A percentile compares a stretch with the other conserved stretches of the same genome.
Conservation (phyloP, 2,888 invertebrate genomes). For the Parnassius glacialis region DNA sequence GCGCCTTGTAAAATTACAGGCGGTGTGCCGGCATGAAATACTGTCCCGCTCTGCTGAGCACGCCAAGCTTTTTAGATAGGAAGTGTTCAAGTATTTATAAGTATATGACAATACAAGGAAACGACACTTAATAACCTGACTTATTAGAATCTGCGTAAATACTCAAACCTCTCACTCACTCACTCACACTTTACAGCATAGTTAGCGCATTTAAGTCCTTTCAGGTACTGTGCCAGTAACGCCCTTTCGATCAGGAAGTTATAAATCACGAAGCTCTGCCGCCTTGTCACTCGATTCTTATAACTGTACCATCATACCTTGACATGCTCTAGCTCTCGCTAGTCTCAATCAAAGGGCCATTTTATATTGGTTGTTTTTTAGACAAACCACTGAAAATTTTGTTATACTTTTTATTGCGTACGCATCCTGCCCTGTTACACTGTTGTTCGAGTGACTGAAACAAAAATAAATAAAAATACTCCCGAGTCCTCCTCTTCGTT, state of each 20-base stretch:
- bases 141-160: slow-evolving; percentile 15
- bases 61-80: no score
- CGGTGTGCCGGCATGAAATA: no score
- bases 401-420: slow-evolving; percentile 62
- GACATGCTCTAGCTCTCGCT: slow-evolving; percentile 37
- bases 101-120: no score
- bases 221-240: slow-evolving; percentile 56
- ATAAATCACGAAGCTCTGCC: slow-evolving; percentile 64
- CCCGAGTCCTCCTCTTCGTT: slow-evolving; percentile 36
- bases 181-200: slow-evolving; percentile 34
- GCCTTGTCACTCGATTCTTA: slow-evolving; percentile 55
- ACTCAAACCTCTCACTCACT: slow-evolving; percentile 10
- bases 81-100: no score
- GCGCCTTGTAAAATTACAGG: no score
- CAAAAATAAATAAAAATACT: slow-evolving; percentile 40
- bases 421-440: slow-evolving; percentile 56
- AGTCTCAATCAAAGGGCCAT: slow-evolving; percentile 33
- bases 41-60: no score
- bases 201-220: slow-evolving; percentile 39
- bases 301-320: slow-evolving; percentile 40
- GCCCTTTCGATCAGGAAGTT: slow-evolving; percentile 64
- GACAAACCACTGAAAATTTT: slow-evolving; percentile 60
- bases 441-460: slow-evolving; percentile 39
- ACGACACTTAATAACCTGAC: not conserved
- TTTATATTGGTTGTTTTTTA: slow-evolving; percentile 42